Base-by-base conservation (phyloP, 2,888 invertebrate species). In the Pristionchus mayeri region DNA sequence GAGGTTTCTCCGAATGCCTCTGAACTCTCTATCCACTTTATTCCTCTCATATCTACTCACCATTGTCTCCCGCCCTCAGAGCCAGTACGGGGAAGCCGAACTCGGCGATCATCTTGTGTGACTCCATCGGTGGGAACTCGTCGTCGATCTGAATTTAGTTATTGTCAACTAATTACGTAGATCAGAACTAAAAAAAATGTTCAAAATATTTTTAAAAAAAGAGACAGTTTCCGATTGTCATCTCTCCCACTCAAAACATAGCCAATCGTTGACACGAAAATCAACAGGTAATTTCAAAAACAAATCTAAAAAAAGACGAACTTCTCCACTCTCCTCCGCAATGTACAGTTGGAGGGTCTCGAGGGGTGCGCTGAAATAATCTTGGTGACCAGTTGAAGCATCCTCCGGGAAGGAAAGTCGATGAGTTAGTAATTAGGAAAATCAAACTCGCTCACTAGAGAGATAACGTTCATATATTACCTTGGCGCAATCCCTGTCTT, bases 271-370 rank as follows among this genome's bases (percentile, higher is more conserved):
- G n/a, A n/a, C n/a, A n/a, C n/a, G n/a, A n/a, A n/a, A n/a, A n/a
- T n/a, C n/a, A n/a, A n/a, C n/a, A n/a, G n/a, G n/a, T n/a, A n/a
- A n/a, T 1, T 37, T 67, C 18, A n/a, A 71, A 13, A 63, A 34
- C 63, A 63, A 27, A 63, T 30, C 7, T 63, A 34, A 7, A 63
- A 63, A n/a, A 63, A 30, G 7, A 54, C 21, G 7, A 4, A 85
- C 85, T 63, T 87, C 88, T 13, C 87, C 88, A 52, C 88, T 87
- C 40, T 90, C 89, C 37, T 90, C 90, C 52, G 88, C 88, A 48
- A 90, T 76, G 57, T 76, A 76, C 75, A 84, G 78, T 24, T 50
- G 44, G 52, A 84, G 18, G 9, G 34, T 18, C 13, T 67, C 60
- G 13, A 50, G 84, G 6, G 75, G 30, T 1, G 76, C 30, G 27